Conservation (phyloP, 92 coral and sea anemone genomes). For the Meandrina meandrites region DNA sequence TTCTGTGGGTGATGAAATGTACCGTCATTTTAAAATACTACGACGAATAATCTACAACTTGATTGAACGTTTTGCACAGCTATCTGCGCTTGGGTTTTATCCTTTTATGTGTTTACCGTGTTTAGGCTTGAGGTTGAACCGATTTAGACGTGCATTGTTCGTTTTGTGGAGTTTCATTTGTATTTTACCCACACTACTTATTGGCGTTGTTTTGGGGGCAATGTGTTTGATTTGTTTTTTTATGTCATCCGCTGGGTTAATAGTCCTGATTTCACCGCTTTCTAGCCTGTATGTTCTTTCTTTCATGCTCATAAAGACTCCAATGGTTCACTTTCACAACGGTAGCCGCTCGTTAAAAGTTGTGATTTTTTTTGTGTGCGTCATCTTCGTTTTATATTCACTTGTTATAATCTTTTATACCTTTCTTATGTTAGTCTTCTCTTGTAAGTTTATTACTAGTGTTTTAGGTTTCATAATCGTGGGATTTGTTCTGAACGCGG, state of each 20-base stretch:
- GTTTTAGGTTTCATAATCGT: neutral
- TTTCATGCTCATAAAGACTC: neutral
- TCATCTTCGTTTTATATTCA: too few relatives aligned
- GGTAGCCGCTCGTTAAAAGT: too few relatives aligned
- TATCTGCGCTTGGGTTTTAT: neutral
- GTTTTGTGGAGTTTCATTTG: neutral
- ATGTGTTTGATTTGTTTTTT: neutral
- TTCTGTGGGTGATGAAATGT: neutral
- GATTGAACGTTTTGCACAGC: neutral
- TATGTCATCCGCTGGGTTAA: too few relatives aligned
- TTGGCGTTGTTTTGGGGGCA: neutral
- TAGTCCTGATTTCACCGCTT: neutral
- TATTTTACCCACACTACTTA: neutral
- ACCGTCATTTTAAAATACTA: neutral
- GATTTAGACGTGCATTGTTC: neutral
- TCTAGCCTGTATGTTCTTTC: too few relatives aligned
- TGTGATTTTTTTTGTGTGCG: too few relatives aligned
- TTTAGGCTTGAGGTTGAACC: too few relatives aligned
- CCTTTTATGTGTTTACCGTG: neutral
- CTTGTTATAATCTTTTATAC: neutral
- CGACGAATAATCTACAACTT: fast-evolving
- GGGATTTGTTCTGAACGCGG: neutral
- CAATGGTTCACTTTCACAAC: too few relatives aligned
- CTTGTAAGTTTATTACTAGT: neutral
- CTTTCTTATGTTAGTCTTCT: neutral